phyloP scores from a whole-genome alignment of 1,140 invertebrate genomes.

The Drosophila nigromelanica region DNA sequence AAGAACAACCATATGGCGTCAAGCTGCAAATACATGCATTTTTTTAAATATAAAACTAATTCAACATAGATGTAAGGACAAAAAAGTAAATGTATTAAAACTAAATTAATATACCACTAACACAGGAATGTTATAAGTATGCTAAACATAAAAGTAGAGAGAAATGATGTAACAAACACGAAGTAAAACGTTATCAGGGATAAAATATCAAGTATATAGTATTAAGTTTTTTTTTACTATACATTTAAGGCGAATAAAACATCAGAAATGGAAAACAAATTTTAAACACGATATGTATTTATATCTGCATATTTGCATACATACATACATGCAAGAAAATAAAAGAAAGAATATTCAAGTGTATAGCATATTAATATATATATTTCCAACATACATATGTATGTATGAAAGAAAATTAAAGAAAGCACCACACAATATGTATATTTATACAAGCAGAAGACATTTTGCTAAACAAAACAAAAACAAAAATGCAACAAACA shows the following conservation, averaged over 20 bases:
- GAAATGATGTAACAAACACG: conserved; percentile 54
- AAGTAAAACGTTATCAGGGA: conserved; percentile 80
- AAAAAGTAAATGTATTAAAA: conserved; percentile 52
- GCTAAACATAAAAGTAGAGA: conserved; percentile 39
- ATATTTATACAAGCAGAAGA: conserved; percentile 43
- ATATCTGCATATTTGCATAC: conserved; percentile 36
- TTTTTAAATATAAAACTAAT: conserved; percentile 30
- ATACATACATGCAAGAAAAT: conserved; percentile 16
- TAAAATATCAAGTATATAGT: conserved; percentile 76
- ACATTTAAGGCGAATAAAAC: conserved; percentile 45
- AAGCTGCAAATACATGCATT: conserved; percentile 36
- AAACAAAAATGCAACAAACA: conserved; percentile 45
- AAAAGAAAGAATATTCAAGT: conserved; percentile 8
- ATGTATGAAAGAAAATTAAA: conserved; percentile 45
- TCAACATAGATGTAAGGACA: conserved; percentile 28
- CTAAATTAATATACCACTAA: conserved; percentile 42
- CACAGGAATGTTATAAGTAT: conserved; percentile 37
- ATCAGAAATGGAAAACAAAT: conserved; percentile 24
- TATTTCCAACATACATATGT: conserved; percentile 28
- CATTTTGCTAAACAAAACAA: conserved; percentile 31
- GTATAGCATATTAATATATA: conserved; percentile 12
- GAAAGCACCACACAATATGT: conserved; percentile 36
- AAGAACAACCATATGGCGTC: conserved; percentile 30
- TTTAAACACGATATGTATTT: conserved; percentile 46
- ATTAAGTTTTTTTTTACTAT: conserved; percentile 62